These are phyloP conservation scores for Brotula barbata DNA, from an alignment of 2,797 vertebrate species.

Conservation along the genomic window DNA sequence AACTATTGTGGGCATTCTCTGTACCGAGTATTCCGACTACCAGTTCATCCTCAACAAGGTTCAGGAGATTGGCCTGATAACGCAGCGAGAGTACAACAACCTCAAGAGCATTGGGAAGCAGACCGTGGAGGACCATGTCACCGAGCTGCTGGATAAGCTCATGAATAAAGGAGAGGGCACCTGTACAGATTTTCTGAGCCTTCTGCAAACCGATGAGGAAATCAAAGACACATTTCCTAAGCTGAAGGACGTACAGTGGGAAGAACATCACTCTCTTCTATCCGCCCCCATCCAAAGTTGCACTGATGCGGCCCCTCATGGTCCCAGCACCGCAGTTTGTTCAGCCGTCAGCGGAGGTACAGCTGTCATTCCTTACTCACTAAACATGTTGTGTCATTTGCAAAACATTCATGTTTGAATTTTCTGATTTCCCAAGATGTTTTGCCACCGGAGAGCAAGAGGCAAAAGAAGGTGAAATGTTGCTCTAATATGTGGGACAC, in stretches of 20 bases:
- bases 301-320: neutral
- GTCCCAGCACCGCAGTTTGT: neutral
- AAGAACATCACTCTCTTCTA: rapidly evolving
- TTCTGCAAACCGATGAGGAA: constrained; percentile 56
- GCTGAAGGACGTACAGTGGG: constrained; percentile 11
- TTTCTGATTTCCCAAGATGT: constrained; percentile 33
- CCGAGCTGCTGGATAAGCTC: constrained; percentile 69
- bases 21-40: constrained; percentile 9
- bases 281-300: neutral
- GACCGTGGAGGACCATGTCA: constrained; percentile 30
- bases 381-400: neutral
- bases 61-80: constrained; percentile 39
- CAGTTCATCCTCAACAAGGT: constrained; percentile 58
- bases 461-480: constrained; percentile 29
- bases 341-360: constrained; percentile 8
- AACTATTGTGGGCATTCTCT: constrained; percentile 18
- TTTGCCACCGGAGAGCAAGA: constrained; percentile 8
- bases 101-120: constrained; percentile 39
- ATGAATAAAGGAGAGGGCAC: constrained; percentile 60
- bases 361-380: neutral
- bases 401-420: neutral
- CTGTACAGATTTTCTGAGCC: constrained; percentile 49
- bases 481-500: no score
- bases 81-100: constrained; percentile 55
- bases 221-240: constrained; percentile 33